Base-by-base conservation (phyloP, 2,113 vertebrate genomes). In the Leucoraja erinaceus region DNA sequence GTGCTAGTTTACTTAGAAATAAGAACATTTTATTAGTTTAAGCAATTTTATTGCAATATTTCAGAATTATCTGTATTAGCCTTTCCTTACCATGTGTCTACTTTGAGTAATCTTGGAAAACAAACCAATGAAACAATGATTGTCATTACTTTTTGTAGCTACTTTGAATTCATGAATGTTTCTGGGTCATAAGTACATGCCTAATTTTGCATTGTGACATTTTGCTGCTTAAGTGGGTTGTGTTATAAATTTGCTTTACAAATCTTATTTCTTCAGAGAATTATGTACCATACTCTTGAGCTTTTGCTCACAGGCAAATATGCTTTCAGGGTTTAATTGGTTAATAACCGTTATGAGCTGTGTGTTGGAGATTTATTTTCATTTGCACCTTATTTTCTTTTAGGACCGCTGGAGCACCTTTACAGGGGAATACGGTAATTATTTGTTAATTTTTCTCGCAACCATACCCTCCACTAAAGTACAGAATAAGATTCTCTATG, bases 371-470 rank as follows among this genome's bases (percentile, higher is more conserved):
- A 63, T 63, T n/a, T 20, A 1, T 88, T 63, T 20, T 72, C 12
- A 63, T 31, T 12, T 5, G 61, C 28, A 5, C 28, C 59, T 61
- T 28, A n/a, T 84, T 84, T 61, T 56, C 54, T 84, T n/a, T 88
- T 31, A 88, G 83, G 59, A 63, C 83, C 16, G 0, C 83, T 16
- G 83, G 83, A 88, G 59, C 83, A 66, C 59, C 59, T 63, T 56
- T 25, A 3, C 83, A 88, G 56, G 83, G 59, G 59, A 88, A 63
- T 88, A 88, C 61, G 83, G 83, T 88, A 88, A 83, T 81, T 81
- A 25, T 61, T 63, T 63, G 61, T 63, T 63, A 12, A 31, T 63
- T 63, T 8, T 72, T 72, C 70, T 4, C 4, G 18, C 70, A 72
- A 72, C 70, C 70, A 16, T 20, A 5, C 16, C 16, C 70, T 20